These are phyloP conservation scores for Siniperca obscura DNA, from an alignment of 2,797 vertebrate species.

Conservation along the genomic window DNA sequence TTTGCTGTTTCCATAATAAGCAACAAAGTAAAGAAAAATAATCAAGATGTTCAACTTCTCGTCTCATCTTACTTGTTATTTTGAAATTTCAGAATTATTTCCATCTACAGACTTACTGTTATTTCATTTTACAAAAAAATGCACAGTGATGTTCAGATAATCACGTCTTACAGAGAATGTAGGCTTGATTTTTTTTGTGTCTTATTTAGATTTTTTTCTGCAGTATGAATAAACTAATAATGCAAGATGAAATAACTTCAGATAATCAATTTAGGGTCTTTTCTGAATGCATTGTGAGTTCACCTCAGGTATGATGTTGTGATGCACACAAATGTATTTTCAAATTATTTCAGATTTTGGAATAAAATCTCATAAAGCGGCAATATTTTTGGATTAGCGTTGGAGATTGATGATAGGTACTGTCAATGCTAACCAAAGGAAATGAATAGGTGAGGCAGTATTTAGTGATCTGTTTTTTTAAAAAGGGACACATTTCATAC, in stretches of 20 bases:
- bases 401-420: rapidly evolving
- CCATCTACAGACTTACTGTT: neutral
- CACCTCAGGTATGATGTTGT: slow-evolving; percentile 10
- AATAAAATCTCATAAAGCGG: slow-evolving; percentile 43
- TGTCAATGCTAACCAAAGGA: neutral
- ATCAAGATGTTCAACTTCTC: neutral
- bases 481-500: too few species aligned
- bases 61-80: slow-evolving; percentile 1
- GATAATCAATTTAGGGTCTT: neutral
- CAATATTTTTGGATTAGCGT: slow-evolving; percentile 13
- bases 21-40: neutral
- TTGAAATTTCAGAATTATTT: slow-evolving; percentile 8
- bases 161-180: neutral
- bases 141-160: neutral
- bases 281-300: slow-evolving; percentile 20
- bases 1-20: slow-evolving; percentile 12
- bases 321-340: slow-evolving; percentile 26
- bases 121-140: neutral
- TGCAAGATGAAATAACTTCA: neutral
- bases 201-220: slow-evolving; percentile 27
- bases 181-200: neutral
- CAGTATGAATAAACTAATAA: slow-evolving; percentile 24
- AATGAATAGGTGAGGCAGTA: neutral
- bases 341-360: slow-evolving; percentile 19
- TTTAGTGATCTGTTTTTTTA: neutral